These are phyloP conservation scores for Caenorhabditis sulstoni DNA, from an alignment of 2,888 invertebrate species.

Conservation along the genomic window DNA sequence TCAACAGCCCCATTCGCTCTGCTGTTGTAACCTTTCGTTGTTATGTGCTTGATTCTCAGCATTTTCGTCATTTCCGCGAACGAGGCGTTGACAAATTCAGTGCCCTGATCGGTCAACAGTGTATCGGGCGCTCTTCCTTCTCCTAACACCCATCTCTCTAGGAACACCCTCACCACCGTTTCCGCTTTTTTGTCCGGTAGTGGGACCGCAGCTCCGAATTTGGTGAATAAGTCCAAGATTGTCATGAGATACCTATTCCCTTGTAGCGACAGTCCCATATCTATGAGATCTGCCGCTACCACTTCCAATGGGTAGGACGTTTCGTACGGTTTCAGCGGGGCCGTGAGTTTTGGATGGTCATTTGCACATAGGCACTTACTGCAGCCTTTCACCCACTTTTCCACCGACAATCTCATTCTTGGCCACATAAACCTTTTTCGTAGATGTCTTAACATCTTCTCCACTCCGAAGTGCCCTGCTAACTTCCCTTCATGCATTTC, in stretches of 20 bases:
- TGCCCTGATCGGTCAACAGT: too few species aligned
- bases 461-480: slow-evolving; percentile 6
- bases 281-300: slow-evolving; percentile 39
- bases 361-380: slow-evolving; percentile 25
- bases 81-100: too few species aligned
- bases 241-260: slow-evolving; percentile 49
- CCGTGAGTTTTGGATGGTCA: background rate
- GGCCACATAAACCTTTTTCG: slow-evolving; percentile 27
- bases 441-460: slow-evolving; percentile 8
- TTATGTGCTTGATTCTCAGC: too few species aligned
- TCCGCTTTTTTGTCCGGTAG: slow-evolving; percentile 19
- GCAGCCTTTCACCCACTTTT: slow-evolving; percentile 20
- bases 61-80: too few species aligned
- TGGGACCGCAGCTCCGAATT: slow-evolving; percentile 26
- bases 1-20: too few species aligned
- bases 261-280: slow-evolving; percentile 24
- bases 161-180: too few species aligned
- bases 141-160: too few species aligned
- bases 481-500: slow-evolving; percentile 24
- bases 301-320: slow-evolving; percentile 24
- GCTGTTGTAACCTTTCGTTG: too few species aligned
- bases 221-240: slow-evolving; percentile 54
- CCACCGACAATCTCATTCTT: slow-evolving; percentile 37
- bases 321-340: slow-evolving; percentile 34
- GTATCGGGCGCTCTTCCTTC: too few species aligned